Evolutionary conservation across 2,797 vertebrate genomes (phyloP).

Genomic region (Chlorospingus semifuscus): DNA sequence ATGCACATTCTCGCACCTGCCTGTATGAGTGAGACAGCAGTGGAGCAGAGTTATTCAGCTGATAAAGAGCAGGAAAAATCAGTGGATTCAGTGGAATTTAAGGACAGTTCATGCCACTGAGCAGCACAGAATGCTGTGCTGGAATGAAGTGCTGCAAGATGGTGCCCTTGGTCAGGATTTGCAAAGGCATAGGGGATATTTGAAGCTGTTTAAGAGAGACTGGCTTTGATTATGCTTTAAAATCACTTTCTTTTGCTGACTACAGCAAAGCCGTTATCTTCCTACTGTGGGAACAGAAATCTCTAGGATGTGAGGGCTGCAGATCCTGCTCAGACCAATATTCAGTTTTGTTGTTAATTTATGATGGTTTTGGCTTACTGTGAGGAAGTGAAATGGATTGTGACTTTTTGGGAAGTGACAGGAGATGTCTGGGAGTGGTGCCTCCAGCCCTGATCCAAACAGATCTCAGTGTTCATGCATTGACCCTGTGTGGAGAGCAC

Average conservation of each 20-base stretch:
- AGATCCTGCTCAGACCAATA: neutral
- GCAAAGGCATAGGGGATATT: neutral
- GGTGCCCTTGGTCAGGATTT: neutral
- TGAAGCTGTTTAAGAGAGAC: neutral
- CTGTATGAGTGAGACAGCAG: neutral
- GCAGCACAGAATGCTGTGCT: neutral
- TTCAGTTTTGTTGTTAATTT: neutral
- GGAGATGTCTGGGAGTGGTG: neutral
- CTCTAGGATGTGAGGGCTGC: neutral
- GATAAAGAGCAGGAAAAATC: neutral
- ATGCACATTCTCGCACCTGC: neutral
- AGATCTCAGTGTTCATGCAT: rapidly evolving
- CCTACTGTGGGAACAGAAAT: neutral
- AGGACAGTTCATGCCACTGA: neutral
- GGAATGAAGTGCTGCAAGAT: neutral
- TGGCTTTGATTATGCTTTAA: neutral
- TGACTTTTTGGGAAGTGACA: neutral
- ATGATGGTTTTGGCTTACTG: neutral
- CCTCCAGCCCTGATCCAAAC: rapidly evolving
- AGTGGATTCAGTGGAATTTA: neutral
- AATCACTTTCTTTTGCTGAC: neutral
- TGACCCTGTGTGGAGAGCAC: neutral
- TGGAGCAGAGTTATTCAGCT: neutral
- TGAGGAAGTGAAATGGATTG: neutral
- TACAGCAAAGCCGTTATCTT: neutral